Percentiles rank a stretch among this genome's conserved stretches.
phyloP scores from a whole-genome alignment of 2,888 invertebrate genomes.

The Nesidiocoris tenuis region DNA sequence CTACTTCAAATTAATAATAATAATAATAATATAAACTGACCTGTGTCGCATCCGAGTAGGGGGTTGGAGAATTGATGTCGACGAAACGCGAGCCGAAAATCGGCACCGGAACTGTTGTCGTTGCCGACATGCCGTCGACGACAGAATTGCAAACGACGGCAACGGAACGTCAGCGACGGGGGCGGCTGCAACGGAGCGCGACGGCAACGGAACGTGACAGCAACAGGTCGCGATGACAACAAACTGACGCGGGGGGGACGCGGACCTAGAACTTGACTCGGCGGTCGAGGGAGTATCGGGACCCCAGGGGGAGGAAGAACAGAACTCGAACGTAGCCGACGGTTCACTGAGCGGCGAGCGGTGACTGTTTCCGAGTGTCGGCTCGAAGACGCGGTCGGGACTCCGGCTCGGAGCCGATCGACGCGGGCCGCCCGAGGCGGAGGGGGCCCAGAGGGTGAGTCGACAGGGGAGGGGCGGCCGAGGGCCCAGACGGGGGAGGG shows the following conservation, averaged over 20 bases:
- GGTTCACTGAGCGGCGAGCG: not conserved
- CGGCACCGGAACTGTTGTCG: conserved; percentile 55
- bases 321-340: not conserved
- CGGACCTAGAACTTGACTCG: not conserved
- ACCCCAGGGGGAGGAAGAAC: not conserved
- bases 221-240: not conserved
- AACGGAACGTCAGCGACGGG: not conserved
- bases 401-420: not conserved
- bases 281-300: not conserved
- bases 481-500: not conserved
- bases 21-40: too few species aligned
- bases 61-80: conserved; percentile 86
- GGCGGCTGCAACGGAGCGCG: conserved; percentile 10
- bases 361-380: not conserved
- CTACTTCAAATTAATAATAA: too few species aligned
- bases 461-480: not conserved
- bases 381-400: not conserved
- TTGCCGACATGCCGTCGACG: conserved; percentile 4
- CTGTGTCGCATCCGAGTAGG: conserved; percentile 98
- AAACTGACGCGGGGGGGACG: not conserved
- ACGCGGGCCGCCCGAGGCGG: not conserved
- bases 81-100: conserved; percentile 89
- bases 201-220: not conserved
- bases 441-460: not conserved
- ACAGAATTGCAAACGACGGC: conserved; percentile 17